Percentiles rank a stretch among this genome's conserved stretches.
These are phyloP conservation scores for Aphidoletes aphidimyza DNA, from an alignment of 2,888 invertebrate species.

Conservation along the genomic window DNA sequence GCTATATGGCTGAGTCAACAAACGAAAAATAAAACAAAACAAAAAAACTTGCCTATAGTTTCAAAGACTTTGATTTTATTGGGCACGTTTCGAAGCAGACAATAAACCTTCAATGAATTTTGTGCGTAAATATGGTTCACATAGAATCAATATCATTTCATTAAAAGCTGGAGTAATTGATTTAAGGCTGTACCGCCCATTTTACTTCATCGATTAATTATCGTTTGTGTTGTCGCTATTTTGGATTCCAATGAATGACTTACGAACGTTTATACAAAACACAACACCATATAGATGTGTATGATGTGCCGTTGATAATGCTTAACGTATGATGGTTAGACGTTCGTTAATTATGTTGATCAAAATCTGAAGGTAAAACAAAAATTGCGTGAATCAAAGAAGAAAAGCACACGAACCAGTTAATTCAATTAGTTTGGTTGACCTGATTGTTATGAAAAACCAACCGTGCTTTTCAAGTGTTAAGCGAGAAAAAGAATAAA, in stretches of 20 bases:
- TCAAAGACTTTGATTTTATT: too few species aligned
- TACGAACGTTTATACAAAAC: not conserved
- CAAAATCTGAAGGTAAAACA: not conserved
- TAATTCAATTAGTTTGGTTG: conserved; percentile 51
- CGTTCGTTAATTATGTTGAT: not conserved
- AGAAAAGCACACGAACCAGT: conserved; percentile 7
- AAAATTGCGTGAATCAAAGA: conserved; percentile 7
- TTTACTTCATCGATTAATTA: conserved; percentile 9
- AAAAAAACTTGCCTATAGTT: too few species aligned
- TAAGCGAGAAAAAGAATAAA: not conserved
- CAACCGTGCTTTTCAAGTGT: not conserved
- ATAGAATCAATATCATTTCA: not conserved
- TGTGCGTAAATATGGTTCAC: not conserved
- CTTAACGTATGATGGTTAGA: not conserved
- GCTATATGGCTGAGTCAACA: too few species aligned
- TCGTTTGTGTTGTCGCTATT: not conserved
- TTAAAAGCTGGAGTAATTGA: not conserved
- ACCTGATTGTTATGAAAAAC: conserved; percentile 2
- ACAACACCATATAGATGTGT: not conserved
- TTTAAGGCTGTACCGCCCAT: not conserved
- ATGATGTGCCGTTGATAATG: not conserved
- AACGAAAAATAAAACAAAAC: too few species aligned
- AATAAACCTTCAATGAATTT: too few species aligned
- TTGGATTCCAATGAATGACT: too few species aligned
- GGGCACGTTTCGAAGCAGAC: too few species aligned